These are phyloP conservation scores for Galeopsomyia nigrocyanea DNA, from an alignment of 2,888 invertebrate genomes.

Conservation along the genomic window DNA sequence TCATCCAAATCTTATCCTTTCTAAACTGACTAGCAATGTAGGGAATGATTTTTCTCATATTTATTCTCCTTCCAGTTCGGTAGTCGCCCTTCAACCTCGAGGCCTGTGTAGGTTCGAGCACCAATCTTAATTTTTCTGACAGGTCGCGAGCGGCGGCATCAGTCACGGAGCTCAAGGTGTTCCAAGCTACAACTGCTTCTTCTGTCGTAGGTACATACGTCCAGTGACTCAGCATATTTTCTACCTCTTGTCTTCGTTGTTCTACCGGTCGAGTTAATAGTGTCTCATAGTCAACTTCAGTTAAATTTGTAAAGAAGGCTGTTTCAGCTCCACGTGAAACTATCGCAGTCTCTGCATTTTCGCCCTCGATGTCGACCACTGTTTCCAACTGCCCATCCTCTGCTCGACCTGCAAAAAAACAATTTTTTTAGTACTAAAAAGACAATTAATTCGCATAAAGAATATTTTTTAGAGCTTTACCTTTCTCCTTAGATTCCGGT, in stretches of 20 bases:
- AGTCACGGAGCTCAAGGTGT: constrained; percentile 74
- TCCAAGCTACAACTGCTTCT: constrained; percentile 74
- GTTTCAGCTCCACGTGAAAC: constrained; percentile 81
- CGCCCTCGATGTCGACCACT: constrained; percentile 82
- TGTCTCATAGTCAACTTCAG: constrained; percentile 41
- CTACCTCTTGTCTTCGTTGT: constrained; percentile 57
- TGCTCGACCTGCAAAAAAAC: constrained; percentile 29
- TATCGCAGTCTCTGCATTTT: constrained; percentile 75
- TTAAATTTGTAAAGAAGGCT: constrained; percentile 78
- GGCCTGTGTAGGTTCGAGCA: constrained; percentile 95
- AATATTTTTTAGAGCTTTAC: constrained; percentile 65
- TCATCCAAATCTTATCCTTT: constrained; percentile 98
- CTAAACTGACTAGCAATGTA: constrained; percentile 99
- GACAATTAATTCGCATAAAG: constrained; percentile 36
- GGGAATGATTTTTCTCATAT: constrained; percentile 98
- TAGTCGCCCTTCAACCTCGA: constrained; percentile 95
- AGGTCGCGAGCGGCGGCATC: constrained; percentile 83
- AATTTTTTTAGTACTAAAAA: background rate
- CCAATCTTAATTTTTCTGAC: constrained; percentile 92
- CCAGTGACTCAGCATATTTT: constrained; percentile 61
- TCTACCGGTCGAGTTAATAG: constrained; percentile 48
- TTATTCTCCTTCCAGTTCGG: constrained; percentile 95
- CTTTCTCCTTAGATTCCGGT: constrained; percentile 65
- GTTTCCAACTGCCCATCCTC: constrained; percentile 70
- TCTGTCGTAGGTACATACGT: constrained; percentile 63